Base-by-base conservation (phyloP, 2,797 vertebrate genomes). In the Bucorvus abyssinicus region DNA sequence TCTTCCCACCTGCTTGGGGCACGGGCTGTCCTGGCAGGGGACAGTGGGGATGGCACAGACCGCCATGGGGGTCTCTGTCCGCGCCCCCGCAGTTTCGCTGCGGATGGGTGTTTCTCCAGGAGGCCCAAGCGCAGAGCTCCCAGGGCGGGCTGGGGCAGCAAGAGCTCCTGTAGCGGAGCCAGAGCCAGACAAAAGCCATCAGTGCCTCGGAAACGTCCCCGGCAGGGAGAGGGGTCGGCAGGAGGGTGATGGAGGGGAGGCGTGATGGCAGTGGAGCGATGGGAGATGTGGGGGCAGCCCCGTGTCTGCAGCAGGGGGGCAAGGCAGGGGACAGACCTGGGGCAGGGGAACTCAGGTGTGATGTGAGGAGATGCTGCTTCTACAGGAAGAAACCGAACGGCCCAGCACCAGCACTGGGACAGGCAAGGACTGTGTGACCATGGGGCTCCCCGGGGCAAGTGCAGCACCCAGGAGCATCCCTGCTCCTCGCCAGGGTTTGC, bases 1-100 rank as follows among this genome's bases (percentile, higher is more conserved):
- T 32, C 21, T 38, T 23, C 64, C 53, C 23, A 7, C 14, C 9
- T 2, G 0, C 16, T 6, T 0, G 0, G 9, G 15, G 12, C 23
- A 14, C 2, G 1, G n/a, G 47, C 44, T 32, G 57, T 38, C 47
- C 12, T 8, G 57, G 42, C 42, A 42, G 29, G 38, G 38, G 19
- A 16, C 1, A 1, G 55, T n/a, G 21, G 23, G 14, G 32, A 2
- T 0, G 12, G 50, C 65, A 4, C 60, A 6, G 59, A 15, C 36
- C n/a, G n/a, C n/a, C n/a, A n/a, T n/a, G 23, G 24, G 49, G 23
- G 49, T 24, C 49, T 26, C 49, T 50, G 49, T 50, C 23, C 47
- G 20, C 47, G 21, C 47, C n/a, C n/a, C n/a, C n/a, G n/a, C n/a
- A n/a, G 47, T 49, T 49, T 19, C 47, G 20, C 47, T 49, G 47